Evolutionary conservation across 2,888 invertebrate species (phyloP), one percentile per base, ranked within the genome.

Genomic region (Caenorhabditis zanzibari): DNA sequence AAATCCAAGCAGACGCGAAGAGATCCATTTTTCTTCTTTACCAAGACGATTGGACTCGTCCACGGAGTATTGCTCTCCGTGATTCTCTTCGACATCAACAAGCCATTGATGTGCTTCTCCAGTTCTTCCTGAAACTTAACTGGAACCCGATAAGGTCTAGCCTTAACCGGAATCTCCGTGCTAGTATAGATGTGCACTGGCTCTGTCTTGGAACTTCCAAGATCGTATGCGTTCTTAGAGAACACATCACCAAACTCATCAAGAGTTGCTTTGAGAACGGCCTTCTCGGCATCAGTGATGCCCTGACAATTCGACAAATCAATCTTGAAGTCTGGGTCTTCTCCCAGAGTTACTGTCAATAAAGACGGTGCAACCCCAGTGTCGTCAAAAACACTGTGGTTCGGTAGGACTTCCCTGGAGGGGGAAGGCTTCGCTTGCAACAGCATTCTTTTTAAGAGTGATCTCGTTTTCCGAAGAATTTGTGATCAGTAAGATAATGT

Each of bases 11-110:
- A n/a, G n/a, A n/a, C n/a, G n/a, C n/a, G n/a, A n/a, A n/a, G n/a
- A n/a, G n/a, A n/a, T n/a, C n/a, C n/a, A n/a, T n/a, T n/a, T n/a
- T n/a, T n/a, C n/a, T n/a, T n/a, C n/a, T n/a, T n/a, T n/a, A 86
- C 84, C 1, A 86, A 22, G 6, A 86, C 85, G 7, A 81, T 41
- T 14, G 77, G 73, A 19, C 64, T 56, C 12, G 81, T 82, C 88
- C 88, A 88, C 12, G 86, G 88, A 1, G 88, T 87, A 63, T 88
- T 80, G 9, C 79, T 68, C 32, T 87, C 84, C 0, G 77, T 68
- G 38, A 89, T 74, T 1, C 81, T 52, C 14, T 84, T 85, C 0
- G 85, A 73, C 49, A 68, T 24, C 1, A 85, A 4, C 14, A 88
- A 63, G 12, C 69, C 44, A 7, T 89, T 77, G n/a, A 89, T 86